phyloP scores from a whole-genome alignment of 2,113 vertebrate species.

The Oreochromis aureus region DNA sequence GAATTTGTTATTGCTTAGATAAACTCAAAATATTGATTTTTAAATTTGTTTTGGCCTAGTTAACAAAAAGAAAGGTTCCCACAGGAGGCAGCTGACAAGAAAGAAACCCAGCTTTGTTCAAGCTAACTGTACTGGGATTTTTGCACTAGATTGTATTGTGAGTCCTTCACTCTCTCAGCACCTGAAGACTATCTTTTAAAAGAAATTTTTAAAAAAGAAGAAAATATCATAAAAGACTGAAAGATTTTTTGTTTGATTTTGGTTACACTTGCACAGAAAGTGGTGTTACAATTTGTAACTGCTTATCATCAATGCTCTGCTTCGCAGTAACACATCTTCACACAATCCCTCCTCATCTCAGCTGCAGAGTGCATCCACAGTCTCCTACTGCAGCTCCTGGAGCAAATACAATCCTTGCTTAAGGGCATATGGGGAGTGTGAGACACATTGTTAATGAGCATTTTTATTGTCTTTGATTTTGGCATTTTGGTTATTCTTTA shows the following conservation, averaged over 20 bases:
- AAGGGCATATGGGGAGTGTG: not conserved
- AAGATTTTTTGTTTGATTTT: not conserved
- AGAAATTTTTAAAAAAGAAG: not conserved
- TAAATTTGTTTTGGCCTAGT: not conserved
- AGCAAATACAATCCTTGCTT: constrained; percentile 14
- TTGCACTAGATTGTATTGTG: not conserved
- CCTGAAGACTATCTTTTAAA: not conserved
- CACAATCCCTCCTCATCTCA: constrained; percentile 2
- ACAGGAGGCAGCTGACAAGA: not conserved
- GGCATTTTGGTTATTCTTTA: not conserved
- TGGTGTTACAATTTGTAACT: not conserved
- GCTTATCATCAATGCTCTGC: not conserved
- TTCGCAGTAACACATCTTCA: constrained; percentile 3
- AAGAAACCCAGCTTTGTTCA: not conserved
- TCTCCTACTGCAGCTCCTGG: constrained; percentile 8
- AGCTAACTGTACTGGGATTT: not conserved
- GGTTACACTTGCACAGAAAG: not conserved
- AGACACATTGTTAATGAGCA: not conserved
- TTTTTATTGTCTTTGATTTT: not conserved
- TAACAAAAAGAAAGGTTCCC: not conserved
- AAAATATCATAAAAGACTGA: not conserved
- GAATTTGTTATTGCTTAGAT: not conserved
- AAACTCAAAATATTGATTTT: not conserved
- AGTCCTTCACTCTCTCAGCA: not conserved
- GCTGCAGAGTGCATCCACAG: constrained; percentile 5